Conservation (phyloP, 1,140 invertebrate genomes). For the Lutraria rhynchaena region DNA sequence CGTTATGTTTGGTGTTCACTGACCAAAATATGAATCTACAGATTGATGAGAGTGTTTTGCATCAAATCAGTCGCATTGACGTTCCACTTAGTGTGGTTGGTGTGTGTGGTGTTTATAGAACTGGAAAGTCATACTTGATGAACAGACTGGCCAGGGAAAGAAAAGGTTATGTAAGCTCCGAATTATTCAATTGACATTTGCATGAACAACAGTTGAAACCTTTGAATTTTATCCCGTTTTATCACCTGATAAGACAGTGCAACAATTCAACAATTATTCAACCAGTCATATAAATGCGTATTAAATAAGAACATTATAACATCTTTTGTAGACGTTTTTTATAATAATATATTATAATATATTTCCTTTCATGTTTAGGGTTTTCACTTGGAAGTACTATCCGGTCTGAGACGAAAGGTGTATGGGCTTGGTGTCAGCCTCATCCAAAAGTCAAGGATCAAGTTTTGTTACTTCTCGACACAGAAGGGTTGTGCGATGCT, state of each 20-base stretch:
- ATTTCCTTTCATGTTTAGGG: background rate
- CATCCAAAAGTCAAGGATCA: background rate
- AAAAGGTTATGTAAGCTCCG: background rate
- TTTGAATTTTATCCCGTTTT: too few species aligned
- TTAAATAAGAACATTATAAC: too few species aligned
- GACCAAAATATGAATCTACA: background rate
- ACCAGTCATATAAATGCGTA: too few species aligned
- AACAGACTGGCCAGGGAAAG: background rate
- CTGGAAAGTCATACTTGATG: constrained; percentile 12
- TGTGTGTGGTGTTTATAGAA: background rate
- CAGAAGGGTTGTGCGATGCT: constrained; percentile 9
- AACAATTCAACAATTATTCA: too few species aligned
- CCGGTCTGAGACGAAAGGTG: constrained; percentile 6
- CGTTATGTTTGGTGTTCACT: background rate
- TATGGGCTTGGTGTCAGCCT: constrained; percentile 15
- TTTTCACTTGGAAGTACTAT: constrained; percentile 8
- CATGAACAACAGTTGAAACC: too few species aligned
- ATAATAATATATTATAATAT: background rate
- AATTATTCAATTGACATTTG: too few species aligned
- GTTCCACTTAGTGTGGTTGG: background rate
- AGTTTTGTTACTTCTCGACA: constrained; percentile 13
- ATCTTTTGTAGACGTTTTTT: background rate
- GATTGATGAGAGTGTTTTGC: too few species aligned
- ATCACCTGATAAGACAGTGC: too few species aligned
- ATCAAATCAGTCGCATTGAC: background rate